Evolutionary conservation across 2,888 invertebrate genomes (phyloP).

Genomic region (Metalampra italica): DNA sequence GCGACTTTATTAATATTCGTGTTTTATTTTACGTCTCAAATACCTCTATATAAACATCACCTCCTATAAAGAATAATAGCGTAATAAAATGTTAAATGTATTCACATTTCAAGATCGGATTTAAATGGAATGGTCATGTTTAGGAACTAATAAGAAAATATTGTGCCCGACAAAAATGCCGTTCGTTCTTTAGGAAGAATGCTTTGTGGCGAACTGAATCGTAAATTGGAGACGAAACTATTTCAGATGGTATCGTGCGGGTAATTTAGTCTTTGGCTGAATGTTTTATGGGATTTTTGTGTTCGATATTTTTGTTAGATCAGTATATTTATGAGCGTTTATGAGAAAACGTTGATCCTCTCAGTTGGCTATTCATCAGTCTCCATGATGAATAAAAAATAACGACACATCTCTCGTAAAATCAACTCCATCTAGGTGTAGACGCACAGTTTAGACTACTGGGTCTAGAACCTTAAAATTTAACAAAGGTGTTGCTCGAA

Average conservation of each 20-base stretch:
- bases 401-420: no score
- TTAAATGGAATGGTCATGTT: constrained; percentile 69
- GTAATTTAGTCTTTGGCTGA: constrained; percentile 49
- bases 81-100: constrained; percentile 58
- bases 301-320: constrained; percentile 6
- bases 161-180: constrained; percentile 60
- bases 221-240: constrained; percentile 59
- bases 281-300: constrained; percentile 32
- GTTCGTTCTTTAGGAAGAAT: constrained; percentile 52
- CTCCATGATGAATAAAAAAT: no score
- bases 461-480: no score
- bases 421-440: no score
- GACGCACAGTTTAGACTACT: no score
- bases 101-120: constrained; percentile 44
- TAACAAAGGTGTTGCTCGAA: no score
- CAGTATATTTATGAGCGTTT: constrained; percentile 3
- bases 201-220: constrained; percentile 52
- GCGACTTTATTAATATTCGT: neutral
- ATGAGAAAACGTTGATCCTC: neutral
- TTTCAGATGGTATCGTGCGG: constrained; percentile 63
- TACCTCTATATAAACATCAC: constrained; percentile 30
- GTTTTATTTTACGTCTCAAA: constrained; percentile 29
- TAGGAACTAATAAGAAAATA: constrained; percentile 60
- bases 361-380: no score
- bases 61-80: constrained; percentile 51